Evolutionary conservation across 1,140 invertebrate genomes (phyloP).

Genomic region (Anastrepha ludens): DNA sequence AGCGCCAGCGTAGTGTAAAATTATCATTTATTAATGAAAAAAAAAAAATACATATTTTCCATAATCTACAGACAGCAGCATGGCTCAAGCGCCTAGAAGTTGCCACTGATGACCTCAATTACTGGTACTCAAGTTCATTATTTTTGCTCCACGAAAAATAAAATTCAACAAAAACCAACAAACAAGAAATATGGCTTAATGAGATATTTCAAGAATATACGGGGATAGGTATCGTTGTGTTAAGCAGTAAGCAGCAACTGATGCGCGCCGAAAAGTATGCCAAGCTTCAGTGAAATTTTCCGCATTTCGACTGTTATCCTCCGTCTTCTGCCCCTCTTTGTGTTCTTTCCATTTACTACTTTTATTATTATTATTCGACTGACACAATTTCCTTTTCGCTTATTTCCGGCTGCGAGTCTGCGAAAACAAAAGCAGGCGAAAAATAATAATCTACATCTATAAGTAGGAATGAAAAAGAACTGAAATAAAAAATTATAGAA

Average conservation of each 20-base stretch:
- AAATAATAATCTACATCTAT: not conserved
- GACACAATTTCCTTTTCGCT: conserved; percentile 39
- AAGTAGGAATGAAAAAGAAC: no score
- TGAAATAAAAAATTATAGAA: conserved; percentile 42
- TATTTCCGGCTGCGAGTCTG: conserved; percentile 17
- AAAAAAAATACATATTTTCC: not conserved
- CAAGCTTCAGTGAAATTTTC: not conserved
- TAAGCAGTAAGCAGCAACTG: not conserved
- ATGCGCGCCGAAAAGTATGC: conserved; percentile 23
- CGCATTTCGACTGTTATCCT: conserved; percentile 27
- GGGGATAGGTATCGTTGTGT: not conserved
- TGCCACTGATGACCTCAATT: not conserved
- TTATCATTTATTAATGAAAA: not conserved
- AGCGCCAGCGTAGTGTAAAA: not conserved
- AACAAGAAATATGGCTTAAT: not conserved
- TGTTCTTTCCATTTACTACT: not conserved
- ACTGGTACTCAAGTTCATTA: conserved; percentile 46
- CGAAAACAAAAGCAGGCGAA: not conserved
- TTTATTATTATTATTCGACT: conserved; percentile 14
- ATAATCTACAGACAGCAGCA: not conserved
- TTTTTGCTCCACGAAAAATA: not conserved
- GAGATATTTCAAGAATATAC: conserved; percentile 33
- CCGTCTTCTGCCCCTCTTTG: not conserved
- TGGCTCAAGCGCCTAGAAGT: not conserved
- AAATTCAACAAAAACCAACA: not conserved